These are phyloP conservation scores for Meliscaeva auricollis DNA, from an alignment of 2,888 invertebrate species.

Conservation along the genomic window DNA sequence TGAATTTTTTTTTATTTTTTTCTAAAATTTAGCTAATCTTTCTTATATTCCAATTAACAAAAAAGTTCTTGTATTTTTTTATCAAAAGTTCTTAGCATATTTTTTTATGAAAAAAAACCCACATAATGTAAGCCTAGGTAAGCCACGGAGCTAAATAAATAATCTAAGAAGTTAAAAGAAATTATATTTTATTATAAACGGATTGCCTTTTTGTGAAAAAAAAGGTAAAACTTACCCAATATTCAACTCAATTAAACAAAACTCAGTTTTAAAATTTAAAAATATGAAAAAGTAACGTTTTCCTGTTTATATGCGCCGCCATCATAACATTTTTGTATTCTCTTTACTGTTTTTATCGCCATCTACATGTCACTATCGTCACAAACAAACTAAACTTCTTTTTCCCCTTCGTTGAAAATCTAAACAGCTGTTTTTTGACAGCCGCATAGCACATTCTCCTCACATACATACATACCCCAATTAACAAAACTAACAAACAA, in stretches of 20 bases:
- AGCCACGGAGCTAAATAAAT: too few species aligned
- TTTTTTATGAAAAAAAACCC: too few species aligned
- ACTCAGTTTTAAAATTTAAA: background rate
- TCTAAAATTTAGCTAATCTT: too few species aligned
- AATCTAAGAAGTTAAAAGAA: too few species aligned
- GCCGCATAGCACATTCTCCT: background rate
- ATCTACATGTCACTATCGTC: background rate
- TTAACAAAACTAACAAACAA: background rate
- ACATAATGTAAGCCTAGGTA: too few species aligned
- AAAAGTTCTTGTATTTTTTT: too few species aligned
- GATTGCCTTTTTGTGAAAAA: too few species aligned
- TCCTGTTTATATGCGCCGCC: background rate
- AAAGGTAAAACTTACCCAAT: too few species aligned
- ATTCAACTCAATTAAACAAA: background rate
- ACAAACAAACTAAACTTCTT: background rate
- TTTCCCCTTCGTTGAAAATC: conserved; percentile 21
- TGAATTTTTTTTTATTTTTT: too few species aligned
- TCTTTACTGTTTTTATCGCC: background rate
- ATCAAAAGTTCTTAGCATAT: too few species aligned
- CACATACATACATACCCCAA: background rate
- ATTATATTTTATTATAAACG: too few species aligned
- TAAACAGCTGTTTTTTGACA: conserved; percentile 59
- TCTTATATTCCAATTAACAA: too few species aligned
- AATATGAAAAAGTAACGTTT: background rate
- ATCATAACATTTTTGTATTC: background rate